phyloP scores from a whole-genome alignment of 1,140 invertebrate species.

The Cyclargus thomasi region DNA sequence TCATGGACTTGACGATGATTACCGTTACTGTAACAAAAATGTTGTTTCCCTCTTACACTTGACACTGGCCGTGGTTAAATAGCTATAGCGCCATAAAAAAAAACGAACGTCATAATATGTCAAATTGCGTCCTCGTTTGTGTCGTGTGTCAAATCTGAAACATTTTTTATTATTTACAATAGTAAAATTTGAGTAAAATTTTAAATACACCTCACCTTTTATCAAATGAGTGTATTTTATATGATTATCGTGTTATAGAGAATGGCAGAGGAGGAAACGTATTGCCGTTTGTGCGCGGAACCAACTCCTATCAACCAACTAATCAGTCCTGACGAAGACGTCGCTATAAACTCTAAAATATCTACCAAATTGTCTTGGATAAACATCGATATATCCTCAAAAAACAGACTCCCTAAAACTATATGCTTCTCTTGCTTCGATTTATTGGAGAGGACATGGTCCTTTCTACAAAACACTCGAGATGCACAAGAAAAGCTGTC shows the following conservation, averaged over 20 bases:
- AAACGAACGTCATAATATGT: background rate
- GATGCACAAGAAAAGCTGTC: constrained; percentile 52
- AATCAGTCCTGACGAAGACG: constrained; percentile 47
- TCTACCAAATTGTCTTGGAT: constrained; percentile 60
- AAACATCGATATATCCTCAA: constrained; percentile 53
- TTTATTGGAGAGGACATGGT: constrained; percentile 57
- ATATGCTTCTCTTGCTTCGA: constrained; percentile 67
- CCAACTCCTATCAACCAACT: constrained; percentile 45
- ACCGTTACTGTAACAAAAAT: too few relatives aligned
- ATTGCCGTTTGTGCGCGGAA: constrained; percentile 63
- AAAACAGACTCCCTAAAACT: constrained; percentile 46
- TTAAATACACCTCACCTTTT: too few relatives aligned
- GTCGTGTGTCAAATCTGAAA: background rate
- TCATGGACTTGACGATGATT: too few relatives aligned
- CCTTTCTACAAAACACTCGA: constrained; percentile 53
- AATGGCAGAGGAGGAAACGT: constrained; percentile 49
- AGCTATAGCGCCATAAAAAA: too few relatives aligned
- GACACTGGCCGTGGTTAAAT: too few relatives aligned
- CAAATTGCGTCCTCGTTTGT: background rate
- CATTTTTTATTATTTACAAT: background rate
- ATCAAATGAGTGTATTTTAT: background rate
- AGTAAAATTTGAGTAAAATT: too few relatives aligned
- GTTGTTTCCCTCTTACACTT: too few relatives aligned
- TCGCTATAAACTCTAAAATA: constrained; percentile 53
- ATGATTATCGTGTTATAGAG: constrained; percentile 14